These are phyloP conservation scores for Drosophila falleni DNA, from an alignment of 2,888 invertebrate species.

Conservation along the genomic window DNA sequence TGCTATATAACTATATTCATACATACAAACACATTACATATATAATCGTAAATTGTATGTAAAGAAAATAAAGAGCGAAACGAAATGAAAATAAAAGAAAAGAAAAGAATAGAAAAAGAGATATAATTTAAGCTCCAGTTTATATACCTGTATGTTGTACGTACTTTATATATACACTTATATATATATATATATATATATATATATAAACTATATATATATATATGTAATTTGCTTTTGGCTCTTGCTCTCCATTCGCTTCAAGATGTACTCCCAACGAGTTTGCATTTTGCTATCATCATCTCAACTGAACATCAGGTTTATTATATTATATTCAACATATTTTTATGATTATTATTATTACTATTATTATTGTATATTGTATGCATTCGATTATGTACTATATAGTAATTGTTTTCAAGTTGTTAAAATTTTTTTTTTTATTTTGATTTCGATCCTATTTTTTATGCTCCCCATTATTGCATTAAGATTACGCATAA, in stretches of 20 bases:
- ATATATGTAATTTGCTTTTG: conserved; percentile 36
- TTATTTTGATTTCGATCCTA: conserved; percentile 4
- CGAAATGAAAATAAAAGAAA: background rate
- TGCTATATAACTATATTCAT: conserved; percentile 38
- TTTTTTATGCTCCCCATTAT: background rate
- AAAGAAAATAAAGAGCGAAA: conserved; percentile 4
- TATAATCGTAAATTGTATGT: conserved; percentile 28
- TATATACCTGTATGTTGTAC: conserved; percentile 37
- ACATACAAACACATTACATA: conserved; percentile 1
- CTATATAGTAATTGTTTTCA: conserved; percentile 31
- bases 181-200: conserved; percentile 12
- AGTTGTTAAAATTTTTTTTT: conserved; percentile 30
- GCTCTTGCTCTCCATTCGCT: conserved; percentile 42
- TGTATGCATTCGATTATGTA: conserved; percentile 32
- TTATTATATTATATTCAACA: conserved; percentile 33
- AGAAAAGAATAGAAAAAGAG: background rate
- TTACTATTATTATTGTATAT: conserved; percentile 19
- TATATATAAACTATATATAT: conserved; percentile 12
- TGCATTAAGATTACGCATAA: conserved; percentile 16
- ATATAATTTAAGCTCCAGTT: conserved; percentile 44
- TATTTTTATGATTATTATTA: conserved; percentile 17
- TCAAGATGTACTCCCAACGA: conserved; percentile 57
- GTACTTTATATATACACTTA: conserved; percentile 26
- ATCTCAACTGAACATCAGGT: conserved; percentile 57
- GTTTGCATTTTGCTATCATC: conserved; percentile 56